A percentile compares a stretch with the other conserved stretches of the same genome.
phyloP scores from a whole-genome alignment of 2,888 invertebrate species.

The Hylaea fasciaria region DNA sequence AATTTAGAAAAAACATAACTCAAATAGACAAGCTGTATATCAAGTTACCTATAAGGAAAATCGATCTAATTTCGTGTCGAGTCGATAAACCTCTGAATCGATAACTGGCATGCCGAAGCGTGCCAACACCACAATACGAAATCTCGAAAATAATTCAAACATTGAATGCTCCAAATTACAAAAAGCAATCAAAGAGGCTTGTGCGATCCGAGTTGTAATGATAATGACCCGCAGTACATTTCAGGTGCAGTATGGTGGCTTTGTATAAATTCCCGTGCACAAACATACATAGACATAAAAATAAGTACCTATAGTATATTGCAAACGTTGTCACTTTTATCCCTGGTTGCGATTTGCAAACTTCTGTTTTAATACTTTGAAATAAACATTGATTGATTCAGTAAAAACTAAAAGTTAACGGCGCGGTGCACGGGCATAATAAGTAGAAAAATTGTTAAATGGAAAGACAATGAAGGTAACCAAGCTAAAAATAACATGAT shows the following conservation, averaged over 20 bases:
- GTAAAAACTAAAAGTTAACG: too few species aligned
- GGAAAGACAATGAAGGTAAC: too few species aligned
- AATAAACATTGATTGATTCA: too few species aligned
- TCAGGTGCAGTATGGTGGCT: slow-evolving; percentile 15
- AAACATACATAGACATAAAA: too few species aligned
- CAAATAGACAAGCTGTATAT: slow-evolving; percentile 22
- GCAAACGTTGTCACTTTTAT: too few species aligned
- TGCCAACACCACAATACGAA: slow-evolving; percentile 65
- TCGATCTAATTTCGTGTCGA: slow-evolving; percentile 31
- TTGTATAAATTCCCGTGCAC: too few species aligned
- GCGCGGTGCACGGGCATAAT: too few species aligned
- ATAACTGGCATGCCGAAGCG: slow-evolving; percentile 54
- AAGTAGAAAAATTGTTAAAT: too few species aligned
- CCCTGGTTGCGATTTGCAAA: too few species aligned
- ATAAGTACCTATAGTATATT: too few species aligned
- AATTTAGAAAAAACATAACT: slow-evolving; percentile 21
- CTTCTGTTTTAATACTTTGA: too few species aligned
- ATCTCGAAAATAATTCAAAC: slow-evolving; percentile 71
- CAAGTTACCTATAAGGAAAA: slow-evolving; percentile 21
- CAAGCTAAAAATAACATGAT: too few species aligned
- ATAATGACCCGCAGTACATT: slow-evolving; percentile 64
- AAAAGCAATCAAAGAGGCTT: slow-evolving; percentile 75
- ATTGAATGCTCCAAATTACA: slow-evolving; percentile 73
- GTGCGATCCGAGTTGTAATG: slow-evolving; percentile 63
- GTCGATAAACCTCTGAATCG: slow-evolving; percentile 42